A percentile compares a stretch with the other conserved stretches of the same genome.
These are phyloP conservation scores for Octodonta nipae DNA, from an alignment of 2,888 invertebrate species.

Conservation along the genomic window DNA sequence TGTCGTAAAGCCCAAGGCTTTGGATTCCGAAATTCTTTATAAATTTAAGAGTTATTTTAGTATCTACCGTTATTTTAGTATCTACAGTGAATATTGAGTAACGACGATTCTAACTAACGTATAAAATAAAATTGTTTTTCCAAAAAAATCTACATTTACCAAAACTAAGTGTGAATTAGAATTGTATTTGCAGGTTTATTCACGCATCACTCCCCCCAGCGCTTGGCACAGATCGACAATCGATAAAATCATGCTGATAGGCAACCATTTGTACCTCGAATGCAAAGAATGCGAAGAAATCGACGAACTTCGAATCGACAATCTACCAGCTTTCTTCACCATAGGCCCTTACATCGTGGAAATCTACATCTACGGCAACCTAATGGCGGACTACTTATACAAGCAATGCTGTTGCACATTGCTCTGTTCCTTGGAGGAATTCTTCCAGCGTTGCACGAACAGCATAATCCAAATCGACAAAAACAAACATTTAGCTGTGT, in stretches of 20 bases:
- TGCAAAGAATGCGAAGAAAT: slow-evolving; percentile 38
- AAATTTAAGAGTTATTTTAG: no score
- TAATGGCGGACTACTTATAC: slow-evolving; percentile 35
- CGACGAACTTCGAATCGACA: slow-evolving; percentile 40
- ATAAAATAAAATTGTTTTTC: no score
- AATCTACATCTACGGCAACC: slow-evolving; percentile 43
- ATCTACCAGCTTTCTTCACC: slow-evolving; percentile 43
- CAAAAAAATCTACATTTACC: no score
- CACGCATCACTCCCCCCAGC: slow-evolving; percentile 50
- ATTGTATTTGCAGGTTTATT: slow-evolving; percentile 36
- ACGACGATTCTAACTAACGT: no score
- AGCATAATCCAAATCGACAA: slow-evolving; percentile 44
- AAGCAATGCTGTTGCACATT: slow-evolving; percentile 42
- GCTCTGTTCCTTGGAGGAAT: slow-evolving; percentile 37
- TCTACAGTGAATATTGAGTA: no score
- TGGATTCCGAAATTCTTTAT: no score
- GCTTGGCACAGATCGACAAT: slow-evolving; percentile 45
- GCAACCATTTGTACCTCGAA: slow-evolving; percentile 45
- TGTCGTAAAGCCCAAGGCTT: no score
- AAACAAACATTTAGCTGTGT: slow-evolving; percentile 41
- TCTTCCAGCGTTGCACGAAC: slow-evolving; percentile 39
- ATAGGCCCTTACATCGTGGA: slow-evolving; percentile 46
- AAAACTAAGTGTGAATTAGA: background rate
- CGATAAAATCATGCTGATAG: slow-evolving; percentile 45
- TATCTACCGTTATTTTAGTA: no score